Conservation (phyloP, 1,140 invertebrate genomes). For the Cotesia vestalis region DNA sequence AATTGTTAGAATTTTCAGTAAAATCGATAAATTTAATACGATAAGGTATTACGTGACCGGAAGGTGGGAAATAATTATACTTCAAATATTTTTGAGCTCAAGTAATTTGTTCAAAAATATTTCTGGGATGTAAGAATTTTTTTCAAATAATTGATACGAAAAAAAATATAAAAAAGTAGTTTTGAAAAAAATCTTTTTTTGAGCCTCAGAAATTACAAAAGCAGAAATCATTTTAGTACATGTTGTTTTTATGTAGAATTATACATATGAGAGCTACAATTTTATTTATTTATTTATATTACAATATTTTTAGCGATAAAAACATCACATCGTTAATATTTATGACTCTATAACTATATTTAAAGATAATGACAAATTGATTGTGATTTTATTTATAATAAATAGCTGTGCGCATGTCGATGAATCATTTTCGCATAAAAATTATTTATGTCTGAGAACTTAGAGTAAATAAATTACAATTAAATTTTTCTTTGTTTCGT, state of each 20-base stretch:
- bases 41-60: too few relatives aligned
- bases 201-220: slow-evolving; percentile 42
- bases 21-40: too few relatives aligned
- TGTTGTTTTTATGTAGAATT: slow-evolving; percentile 52
- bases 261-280: slow-evolving; percentile 50
- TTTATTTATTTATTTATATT: slow-evolving; percentile 32
- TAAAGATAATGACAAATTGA: slow-evolving; percentile 11
- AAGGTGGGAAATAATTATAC: too few relatives aligned
- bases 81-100: too few relatives aligned
- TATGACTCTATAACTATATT: too few relatives aligned
- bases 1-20: too few relatives aligned
- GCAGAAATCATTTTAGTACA: slow-evolving; percentile 45
- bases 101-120: too few relatives aligned
- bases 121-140: not conserved
- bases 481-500: slow-evolving; percentile 13
- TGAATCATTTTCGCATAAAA: slow-evolving; percentile 29
- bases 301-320: slow-evolving; percentile 37
- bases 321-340: slow-evolving; percentile 9
- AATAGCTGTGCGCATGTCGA: slow-evolving; percentile 39
- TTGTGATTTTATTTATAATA: slow-evolving; percentile 18
- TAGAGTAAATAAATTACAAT: slow-evolving; percentile 9
- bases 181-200: too few relatives aligned
- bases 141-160: not conserved
- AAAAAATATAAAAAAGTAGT: too few relatives aligned
- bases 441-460: slow-evolving; percentile 3